phyloP scores from a whole-genome alignment of 2,113 vertebrate species.

The Alligator sinensis region DNA sequence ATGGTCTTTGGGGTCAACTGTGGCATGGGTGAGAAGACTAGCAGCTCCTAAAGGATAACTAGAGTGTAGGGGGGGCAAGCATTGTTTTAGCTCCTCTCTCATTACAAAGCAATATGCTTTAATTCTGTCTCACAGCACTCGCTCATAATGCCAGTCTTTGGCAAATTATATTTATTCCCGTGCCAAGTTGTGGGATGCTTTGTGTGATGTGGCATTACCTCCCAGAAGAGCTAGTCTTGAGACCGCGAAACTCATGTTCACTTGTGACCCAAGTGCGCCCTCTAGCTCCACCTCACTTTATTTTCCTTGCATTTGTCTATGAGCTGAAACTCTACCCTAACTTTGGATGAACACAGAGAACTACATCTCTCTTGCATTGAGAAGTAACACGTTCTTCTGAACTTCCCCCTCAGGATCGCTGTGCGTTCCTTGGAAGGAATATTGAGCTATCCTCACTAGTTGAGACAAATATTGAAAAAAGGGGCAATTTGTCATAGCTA shows the following conservation, averaged over 20 bases:
- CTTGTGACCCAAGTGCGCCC: neutral
- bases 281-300: neutral
- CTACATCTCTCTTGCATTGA: neutral
- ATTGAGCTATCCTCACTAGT: accelerated
- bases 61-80: neutral
- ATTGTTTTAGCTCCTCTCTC: neutral
- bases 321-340: no score
- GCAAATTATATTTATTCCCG: accelerated
- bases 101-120: accelerated
- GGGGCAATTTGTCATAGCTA: neutral
- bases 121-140: accelerated
- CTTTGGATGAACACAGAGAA: no score
- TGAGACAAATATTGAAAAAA: neutral
- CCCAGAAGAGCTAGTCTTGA: neutral
- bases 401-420: neutral
- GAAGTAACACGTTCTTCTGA: accelerated
- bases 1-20: neutral
- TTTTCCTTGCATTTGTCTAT: neutral
- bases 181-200: neutral
- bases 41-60: accelerated
- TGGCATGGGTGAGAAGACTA: neutral
- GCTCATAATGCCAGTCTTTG: neutral
- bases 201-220: accelerated
- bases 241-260: neutral
- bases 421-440: neutral